These are phyloP conservation scores for Kradibia gibbosae DNA, from an alignment of 1,140 invertebrate genomes.

Conservation along the genomic window DNA sequence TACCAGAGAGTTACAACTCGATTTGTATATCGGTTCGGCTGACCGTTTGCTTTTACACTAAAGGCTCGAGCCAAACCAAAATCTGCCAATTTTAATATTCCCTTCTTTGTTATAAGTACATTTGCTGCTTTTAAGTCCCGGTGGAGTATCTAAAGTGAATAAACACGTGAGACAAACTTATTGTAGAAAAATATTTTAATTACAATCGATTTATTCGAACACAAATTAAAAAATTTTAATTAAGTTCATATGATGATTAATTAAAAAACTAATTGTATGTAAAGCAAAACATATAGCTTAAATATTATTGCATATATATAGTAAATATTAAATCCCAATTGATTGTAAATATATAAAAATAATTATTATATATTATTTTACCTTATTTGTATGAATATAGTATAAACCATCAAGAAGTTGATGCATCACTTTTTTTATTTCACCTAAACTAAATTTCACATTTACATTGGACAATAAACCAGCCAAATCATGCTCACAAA, in stretches of 20 bases:
- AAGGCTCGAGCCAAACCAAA: conserved; percentile 94
- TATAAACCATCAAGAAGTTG: conserved; percentile 97
- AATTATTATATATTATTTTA: conserved; percentile 57
- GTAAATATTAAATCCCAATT: too few species aligned
- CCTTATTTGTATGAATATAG: conserved; percentile 97
- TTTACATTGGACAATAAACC: conserved; percentile 96
- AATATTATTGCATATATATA: too few species aligned
- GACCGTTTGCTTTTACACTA: conserved; percentile 88
- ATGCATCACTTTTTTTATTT: conserved; percentile 99
- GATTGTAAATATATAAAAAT: not conserved
- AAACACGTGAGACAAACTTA: not conserved
- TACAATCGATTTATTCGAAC: too few species aligned
- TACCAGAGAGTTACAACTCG: conserved; percentile 99
- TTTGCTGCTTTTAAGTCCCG: conserved; percentile 99
- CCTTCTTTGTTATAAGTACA: conserved; percentile 97
- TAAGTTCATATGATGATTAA: too few species aligned
- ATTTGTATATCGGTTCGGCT: conserved; percentile 95
- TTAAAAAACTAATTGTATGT: too few species aligned
- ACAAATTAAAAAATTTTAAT: too few species aligned
- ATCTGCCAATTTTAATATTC: conserved; percentile 91
- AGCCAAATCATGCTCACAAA: conserved; percentile 99
- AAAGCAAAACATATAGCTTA: too few species aligned
- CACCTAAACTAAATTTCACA: conserved; percentile 96
- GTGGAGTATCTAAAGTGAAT: conserved; percentile 82
- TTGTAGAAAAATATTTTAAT: too few species aligned